Conservation (phyloP, 2,888 invertebrate genomes). For the Diploptera punctata region DNA sequence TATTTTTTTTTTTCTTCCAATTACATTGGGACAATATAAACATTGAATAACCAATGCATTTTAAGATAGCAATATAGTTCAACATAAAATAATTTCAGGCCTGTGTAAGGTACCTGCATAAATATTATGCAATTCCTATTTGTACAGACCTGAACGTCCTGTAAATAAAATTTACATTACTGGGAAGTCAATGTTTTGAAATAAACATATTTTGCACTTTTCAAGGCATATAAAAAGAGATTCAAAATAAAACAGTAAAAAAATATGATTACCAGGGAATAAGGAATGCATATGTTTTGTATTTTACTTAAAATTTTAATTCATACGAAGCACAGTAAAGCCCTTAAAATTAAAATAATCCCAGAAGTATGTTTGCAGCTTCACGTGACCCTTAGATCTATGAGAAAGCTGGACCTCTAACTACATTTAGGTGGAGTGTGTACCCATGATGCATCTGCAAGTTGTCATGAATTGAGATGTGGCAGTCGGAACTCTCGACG, state of each 20-base stretch:
- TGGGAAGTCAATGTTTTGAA: background rate
- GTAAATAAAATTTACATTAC: background rate
- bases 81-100: no score
- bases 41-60: no score
- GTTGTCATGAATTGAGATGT: conserved; percentile 38
- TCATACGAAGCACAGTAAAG: conserved; percentile 20
- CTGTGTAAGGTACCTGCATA: no score
- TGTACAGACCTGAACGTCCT: no score
- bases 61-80: no score
- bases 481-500: conserved; percentile 66
- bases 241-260: background rate
- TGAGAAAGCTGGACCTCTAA: conserved; percentile 11
- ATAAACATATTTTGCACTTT: background rate
- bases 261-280: conserved; percentile 7
- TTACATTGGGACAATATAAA: no score
- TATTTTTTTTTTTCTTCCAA: no score
- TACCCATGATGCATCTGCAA: conserved; percentile 8
- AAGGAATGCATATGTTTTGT: conserved; percentile 28
- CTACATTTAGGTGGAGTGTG: conserved; percentile 19
- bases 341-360: conserved; percentile 17
- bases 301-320: conserved; percentile 8
- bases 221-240: background rate
- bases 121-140: no score
- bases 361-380: conserved; percentile 10
- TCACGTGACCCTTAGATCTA: background rate